Evolutionary conservation across 2,797 vertebrate species (phyloP).

Genomic region (Argentina silus): DNA sequence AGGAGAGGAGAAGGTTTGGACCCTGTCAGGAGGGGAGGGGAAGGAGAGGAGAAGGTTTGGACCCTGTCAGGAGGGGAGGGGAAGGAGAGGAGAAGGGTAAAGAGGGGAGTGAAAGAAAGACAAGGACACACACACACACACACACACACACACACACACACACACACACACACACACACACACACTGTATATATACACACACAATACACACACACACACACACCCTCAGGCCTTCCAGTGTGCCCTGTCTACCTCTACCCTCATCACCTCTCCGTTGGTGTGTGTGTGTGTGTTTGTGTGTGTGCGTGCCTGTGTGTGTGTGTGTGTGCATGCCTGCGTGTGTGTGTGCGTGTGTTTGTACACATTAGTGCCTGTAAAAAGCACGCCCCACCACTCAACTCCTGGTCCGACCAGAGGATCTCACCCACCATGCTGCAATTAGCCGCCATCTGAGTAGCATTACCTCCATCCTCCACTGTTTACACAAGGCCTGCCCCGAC

Average conservation of each 20-base stretch:
- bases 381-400: conserved; percentile 29
- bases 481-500: conserved; percentile 69
- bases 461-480: conserved; percentile 67
- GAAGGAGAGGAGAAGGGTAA: conserved; percentile 9
- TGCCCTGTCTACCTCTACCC: conserved; percentile 9
- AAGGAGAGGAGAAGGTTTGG: too few species aligned
- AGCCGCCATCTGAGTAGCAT: conserved; percentile 72
- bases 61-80: conserved; percentile 4
- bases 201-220: background rate
- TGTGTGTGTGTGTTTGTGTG: too few species aligned
- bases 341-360: too few species aligned
- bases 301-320: too few species aligned
- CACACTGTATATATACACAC: too few species aligned
- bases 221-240: background rate
- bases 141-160: background rate
- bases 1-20: conserved; percentile 8
- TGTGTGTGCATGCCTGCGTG: too few species aligned
- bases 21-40: conserved; percentile 12
- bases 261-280: conserved; percentile 49
- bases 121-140: background rate
- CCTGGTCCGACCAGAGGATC: conserved; percentile 40
- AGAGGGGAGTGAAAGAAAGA: background rate
- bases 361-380: conserved; percentile 53
- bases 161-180: background rate
- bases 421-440: conserved; percentile 33